Base-by-base conservation (phyloP, 2,113 vertebrate genomes). In the Hippocampus guttulatus region DNA sequence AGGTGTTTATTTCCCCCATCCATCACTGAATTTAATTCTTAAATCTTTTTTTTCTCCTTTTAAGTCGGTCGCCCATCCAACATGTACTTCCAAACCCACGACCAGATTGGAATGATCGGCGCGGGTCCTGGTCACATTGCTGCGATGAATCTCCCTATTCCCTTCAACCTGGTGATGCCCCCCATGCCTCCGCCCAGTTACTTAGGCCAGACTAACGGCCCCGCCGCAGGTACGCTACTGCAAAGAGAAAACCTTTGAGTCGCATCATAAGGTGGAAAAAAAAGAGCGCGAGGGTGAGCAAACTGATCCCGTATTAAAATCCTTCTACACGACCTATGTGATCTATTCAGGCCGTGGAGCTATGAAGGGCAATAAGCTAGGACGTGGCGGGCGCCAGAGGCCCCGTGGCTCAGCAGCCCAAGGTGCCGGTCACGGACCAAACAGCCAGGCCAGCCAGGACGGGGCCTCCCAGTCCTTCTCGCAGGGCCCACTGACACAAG, bases 41-140 rank as follows among this genome's bases (percentile, higher is more conserved):
- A 38, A 8, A 1, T 67, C 5, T 12, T 55, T 8, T 57, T 51
- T 1, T 47, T 0, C 67, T 70, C 9, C 73, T 21, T 79, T 74
- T 64, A 67, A 86, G 77, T 89, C 89, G 96, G 95, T 1, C 97
- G 96, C 43, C 96, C 96, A 0, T 95, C 96, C 12, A 99, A 93
- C 90, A 95, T 98, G 96, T 99, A 99, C 89, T 98, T 99, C 90
- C 97, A 99, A 75, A 99, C 97, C 9, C 97, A 99, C 0, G 97
- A 99, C 91, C 97, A 98, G 92, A 96, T 99, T 0, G 97, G 97
- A 71, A 96, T 99, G 97, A 98, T 99, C 64, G 95, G 97, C 0
- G 92, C 96, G 0, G 96, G 95, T 6, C 95, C 96, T 27, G 93
- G 94, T 88, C 96, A 95, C 0, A 94, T 98, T 88, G 92, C 94